A percentile compares a stretch with the other conserved stretches of the same genome.
Conservation (phyloP, 2,888 invertebrate genomes). For the Hydropsyche betteni region DNA sequence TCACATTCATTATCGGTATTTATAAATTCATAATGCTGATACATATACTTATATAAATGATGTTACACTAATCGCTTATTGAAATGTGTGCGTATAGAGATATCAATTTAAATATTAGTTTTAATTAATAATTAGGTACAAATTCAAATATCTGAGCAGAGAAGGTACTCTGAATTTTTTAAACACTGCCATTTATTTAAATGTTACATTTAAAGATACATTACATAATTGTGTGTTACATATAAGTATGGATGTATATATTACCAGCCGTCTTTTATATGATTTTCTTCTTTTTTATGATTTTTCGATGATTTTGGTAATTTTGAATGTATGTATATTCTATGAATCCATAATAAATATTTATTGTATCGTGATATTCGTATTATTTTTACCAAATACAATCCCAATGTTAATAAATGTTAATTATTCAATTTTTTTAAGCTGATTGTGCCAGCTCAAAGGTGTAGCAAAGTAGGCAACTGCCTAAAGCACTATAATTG, state of each 20-base stretch:
- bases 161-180: slow-evolving; percentile 30
- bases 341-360: slow-evolving; percentile 28
- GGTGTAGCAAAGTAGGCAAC: no score
- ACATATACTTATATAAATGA: slow-evolving; percentile 4
- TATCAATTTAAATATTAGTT: slow-evolving; percentile 24
- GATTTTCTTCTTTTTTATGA: slow-evolving; percentile 5
- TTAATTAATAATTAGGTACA: slow-evolving; percentile 26
- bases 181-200: slow-evolving; percentile 32
- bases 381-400: background rate
- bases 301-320: slow-evolving; percentile 3
- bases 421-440: no score
- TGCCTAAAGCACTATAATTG: no score
- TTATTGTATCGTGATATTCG: slow-evolving; percentile 13
- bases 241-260: slow-evolving; percentile 19
- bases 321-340: slow-evolving; percentile 31
- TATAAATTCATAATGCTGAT: no score
- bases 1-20: no score
- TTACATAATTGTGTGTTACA: slow-evolving; percentile 24
- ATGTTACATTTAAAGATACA: slow-evolving; percentile 16
- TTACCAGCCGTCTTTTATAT: slow-evolving; percentile 2
- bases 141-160: slow-evolving; percentile 23
- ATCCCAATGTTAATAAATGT: no score
- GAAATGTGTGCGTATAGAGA: slow-evolving; percentile 25
- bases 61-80: slow-evolving; percentile 25
- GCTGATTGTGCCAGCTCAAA: no score